phyloP scores from a whole-genome alignment of 1,140 invertebrate genomes.

The Geopemphigus sp. region DNA sequence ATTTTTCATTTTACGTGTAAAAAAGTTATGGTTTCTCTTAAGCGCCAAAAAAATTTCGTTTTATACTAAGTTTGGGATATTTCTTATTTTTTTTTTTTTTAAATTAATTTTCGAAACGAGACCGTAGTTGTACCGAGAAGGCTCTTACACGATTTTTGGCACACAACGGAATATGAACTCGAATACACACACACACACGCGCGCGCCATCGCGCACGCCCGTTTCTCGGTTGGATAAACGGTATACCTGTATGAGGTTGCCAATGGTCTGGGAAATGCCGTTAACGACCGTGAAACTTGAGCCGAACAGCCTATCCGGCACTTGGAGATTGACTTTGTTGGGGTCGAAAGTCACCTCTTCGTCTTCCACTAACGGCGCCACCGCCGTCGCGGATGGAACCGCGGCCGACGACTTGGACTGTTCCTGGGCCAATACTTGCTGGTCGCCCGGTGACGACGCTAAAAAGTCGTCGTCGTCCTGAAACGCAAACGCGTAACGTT shows the following conservation, averaged over 20 bases:
- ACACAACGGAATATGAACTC: no score
- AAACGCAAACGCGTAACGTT: background rate
- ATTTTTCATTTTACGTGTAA: no score
- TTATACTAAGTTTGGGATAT: no score
- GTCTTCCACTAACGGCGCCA: background rate
- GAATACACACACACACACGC: no score
- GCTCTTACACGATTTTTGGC: no score
- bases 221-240: no score
- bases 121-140: no score
- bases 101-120: no score
- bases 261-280: slow-evolving; percentile 52
- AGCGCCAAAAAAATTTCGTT: no score
- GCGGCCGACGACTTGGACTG: background rate
- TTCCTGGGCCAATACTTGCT: slow-evolving; percentile 39
- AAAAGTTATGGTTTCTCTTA: no score
- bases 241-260: slow-evolving; percentile 53
- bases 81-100: no score
- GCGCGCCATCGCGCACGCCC: no score
- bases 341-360: slow-evolving; percentile 51
- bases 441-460: background rate
- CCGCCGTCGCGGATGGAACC: background rate
- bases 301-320: slow-evolving; percentile 52
- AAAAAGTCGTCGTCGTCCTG: slow-evolving; percentile 27
- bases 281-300: slow-evolving; percentile 53
- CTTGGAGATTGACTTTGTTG: slow-evolving; percentile 53